Conservation (phyloP, 2,797 vertebrate species). For the Lithobates pipiens region DNA sequence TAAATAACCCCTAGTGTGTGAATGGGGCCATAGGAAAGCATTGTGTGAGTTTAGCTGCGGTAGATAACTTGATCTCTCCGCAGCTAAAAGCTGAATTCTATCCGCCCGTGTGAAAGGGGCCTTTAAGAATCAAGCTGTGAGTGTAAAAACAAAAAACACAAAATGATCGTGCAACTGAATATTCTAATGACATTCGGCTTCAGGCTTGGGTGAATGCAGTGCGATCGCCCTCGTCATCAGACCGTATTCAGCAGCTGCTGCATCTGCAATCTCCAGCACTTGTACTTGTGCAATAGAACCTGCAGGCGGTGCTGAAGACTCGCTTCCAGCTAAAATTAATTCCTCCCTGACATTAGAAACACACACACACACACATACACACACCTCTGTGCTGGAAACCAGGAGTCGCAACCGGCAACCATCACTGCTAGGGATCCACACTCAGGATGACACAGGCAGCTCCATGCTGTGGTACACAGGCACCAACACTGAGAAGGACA, state of each 20-base stretch:
- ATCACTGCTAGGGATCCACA: conserved; percentile 34
- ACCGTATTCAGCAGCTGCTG: background rate
- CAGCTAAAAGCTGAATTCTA: too few species aligned
- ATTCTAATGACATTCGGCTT: too few species aligned
- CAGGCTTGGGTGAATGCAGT: too few species aligned
- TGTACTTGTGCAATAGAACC: conserved; percentile 20
- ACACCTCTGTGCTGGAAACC: conserved; percentile 44
- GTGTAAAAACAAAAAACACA: too few species aligned
- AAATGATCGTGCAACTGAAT: too few species aligned
- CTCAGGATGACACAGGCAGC: conserved; percentile 39
- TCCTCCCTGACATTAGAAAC: conserved; percentile 34
- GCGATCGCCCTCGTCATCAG: too few species aligned
- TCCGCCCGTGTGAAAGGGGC: too few species aligned
- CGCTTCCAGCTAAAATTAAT: conserved; percentile 14
- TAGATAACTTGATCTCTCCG: too few species aligned
- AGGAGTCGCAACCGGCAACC: conserved; percentile 57
- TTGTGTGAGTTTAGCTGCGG: too few species aligned
- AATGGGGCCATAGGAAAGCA: too few species aligned
- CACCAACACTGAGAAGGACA: background rate
- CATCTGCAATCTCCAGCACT: conserved; percentile 4
- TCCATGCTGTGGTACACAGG: background rate
- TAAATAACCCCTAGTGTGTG: too few species aligned
- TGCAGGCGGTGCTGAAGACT: conserved; percentile 48
- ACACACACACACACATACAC: conserved; percentile 22
- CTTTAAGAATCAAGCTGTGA: too few species aligned